Evolutionary conservation across 1,140 invertebrate genomes (phyloP), one percentile per base, ranked within the genome.

Genomic region (fruit fly (Drosophila melanogaster)): DNA sequence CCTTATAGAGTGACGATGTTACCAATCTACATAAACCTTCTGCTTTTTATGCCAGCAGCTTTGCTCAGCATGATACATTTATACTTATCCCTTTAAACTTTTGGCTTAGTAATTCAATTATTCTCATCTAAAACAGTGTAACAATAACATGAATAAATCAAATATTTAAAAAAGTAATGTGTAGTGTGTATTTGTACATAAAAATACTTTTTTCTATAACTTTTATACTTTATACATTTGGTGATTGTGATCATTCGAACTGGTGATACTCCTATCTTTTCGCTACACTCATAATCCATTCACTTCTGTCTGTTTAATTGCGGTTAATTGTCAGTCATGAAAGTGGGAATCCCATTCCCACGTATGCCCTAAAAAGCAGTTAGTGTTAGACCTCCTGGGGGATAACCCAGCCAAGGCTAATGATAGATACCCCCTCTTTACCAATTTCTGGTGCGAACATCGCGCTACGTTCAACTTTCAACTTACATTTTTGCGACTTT

Each of bases 401-500:
- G 22, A 76, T 76, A 75, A 44, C 55, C 38, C 44, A 50, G 43
- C 59, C 73, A 61, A 69, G 58, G 74, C 83, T 81, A 85, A 85
- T 85, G 83, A 83, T 79, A 56, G 51, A 64, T 43, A 26, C 49
- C 24, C 19, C 49, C 49, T 40, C 33, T 40, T 8, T 7, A 1
- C 14, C 30, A 10, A n/a, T 53, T 12, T 72, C 50, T 61, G 67
- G 71, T 71, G 66, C 85, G 77, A 85, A 85, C 67, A 77, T 71
- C 70, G 57, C 62, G 62, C 60, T 66, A 47, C 62, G 75, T 73
- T 87, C 79, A 87, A 87, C 83, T 87, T 87, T 87, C 84, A 87
- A 87, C 83, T 87, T 78, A 74, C 43, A 67, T 75, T 69, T 65
- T 49, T 59, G 73, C 73, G 83, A 87, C 83, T 87, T 87, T 87